phyloP scores from a whole-genome alignment of 2,797 vertebrate genomes.

The Austrolebias charrua region DNA sequence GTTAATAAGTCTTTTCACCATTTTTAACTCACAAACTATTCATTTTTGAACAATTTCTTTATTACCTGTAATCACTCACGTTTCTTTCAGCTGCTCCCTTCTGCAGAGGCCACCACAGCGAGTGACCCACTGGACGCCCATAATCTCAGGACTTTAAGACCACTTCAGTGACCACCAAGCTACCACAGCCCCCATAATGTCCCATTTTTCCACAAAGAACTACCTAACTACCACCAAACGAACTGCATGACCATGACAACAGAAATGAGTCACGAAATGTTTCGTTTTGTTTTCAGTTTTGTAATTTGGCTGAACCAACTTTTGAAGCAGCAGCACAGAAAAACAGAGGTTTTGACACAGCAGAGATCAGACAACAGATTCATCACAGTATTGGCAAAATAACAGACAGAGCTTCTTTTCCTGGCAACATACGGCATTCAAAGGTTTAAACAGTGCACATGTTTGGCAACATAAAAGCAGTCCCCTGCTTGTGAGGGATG shows the following conservation, averaged over 20 bases:
- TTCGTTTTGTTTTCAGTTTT: neutral
- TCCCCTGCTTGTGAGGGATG: conserved; percentile 52
- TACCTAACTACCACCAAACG: neutral
- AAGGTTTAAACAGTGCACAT: conserved; percentile 56
- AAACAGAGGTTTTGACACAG: conserved; percentile 41
- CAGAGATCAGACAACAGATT: conserved; percentile 35
- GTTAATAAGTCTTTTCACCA: too few species aligned
- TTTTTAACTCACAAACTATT: too few species aligned
- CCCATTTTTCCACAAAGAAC: too few species aligned
- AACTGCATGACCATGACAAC: neutral
- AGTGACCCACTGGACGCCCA: too few species aligned
- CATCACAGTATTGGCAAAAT: conserved; percentile 60
- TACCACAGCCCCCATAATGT: too few species aligned
- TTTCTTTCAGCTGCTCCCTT: too few species aligned
- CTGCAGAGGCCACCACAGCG: too few species aligned
- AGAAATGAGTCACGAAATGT: neutral
- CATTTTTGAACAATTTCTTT: too few species aligned
- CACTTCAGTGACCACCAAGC: too few species aligned
- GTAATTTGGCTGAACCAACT: conserved; percentile 29
- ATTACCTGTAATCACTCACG: too few species aligned
- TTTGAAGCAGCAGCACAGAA: conserved; percentile 12
- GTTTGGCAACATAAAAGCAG: conserved; percentile 51
- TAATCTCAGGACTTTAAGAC: too few species aligned
- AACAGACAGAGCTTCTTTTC: conserved; percentile 61
- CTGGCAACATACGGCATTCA: conserved; percentile 82